Conservation (phyloP, 2,797 vertebrate species). For the Podargus strigoides region DNA sequence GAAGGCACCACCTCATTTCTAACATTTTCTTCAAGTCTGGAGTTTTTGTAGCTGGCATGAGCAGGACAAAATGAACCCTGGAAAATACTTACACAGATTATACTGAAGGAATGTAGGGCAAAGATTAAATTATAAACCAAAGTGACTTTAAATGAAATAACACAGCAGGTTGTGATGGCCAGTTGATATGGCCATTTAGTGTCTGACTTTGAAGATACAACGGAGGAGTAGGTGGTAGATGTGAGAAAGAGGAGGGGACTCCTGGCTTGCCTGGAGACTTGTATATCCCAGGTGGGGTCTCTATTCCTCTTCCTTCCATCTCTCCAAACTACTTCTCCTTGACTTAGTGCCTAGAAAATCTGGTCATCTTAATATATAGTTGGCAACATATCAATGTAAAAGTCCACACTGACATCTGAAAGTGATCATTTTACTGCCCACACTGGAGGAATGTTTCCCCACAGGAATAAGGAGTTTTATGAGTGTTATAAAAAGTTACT, state of each 20-base stretch:
- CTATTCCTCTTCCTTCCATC: not conserved
- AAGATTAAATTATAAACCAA: not conserved
- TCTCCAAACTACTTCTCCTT: not conserved
- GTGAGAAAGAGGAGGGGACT: not conserved
- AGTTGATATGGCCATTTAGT: not conserved
- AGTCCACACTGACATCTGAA: conserved; percentile 73
- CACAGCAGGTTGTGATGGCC: not conserved
- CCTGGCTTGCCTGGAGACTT: not conserved
- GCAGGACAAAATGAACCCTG: not conserved
- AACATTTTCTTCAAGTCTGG: not conserved
- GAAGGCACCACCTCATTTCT: not conserved
- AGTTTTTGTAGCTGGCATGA: not conserved
- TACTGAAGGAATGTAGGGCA: not conserved
- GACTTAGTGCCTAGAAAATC: not conserved
- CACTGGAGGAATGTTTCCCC: conserved; percentile 64
- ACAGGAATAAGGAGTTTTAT: conserved; percentile 70
- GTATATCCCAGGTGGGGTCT: not conserved
- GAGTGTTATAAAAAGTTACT: conserved; percentile 84
- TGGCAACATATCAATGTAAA: not conserved
- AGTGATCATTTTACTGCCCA: conserved; percentile 67
- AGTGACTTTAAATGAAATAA: not conserved
- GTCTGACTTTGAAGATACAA: not conserved
- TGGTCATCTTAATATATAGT: not conserved
- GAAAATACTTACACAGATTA: not conserved
- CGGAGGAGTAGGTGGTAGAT: not conserved